Conservation (phyloP, 2,888 invertebrate genomes). For the Cryptosula pallasiana region DNA sequence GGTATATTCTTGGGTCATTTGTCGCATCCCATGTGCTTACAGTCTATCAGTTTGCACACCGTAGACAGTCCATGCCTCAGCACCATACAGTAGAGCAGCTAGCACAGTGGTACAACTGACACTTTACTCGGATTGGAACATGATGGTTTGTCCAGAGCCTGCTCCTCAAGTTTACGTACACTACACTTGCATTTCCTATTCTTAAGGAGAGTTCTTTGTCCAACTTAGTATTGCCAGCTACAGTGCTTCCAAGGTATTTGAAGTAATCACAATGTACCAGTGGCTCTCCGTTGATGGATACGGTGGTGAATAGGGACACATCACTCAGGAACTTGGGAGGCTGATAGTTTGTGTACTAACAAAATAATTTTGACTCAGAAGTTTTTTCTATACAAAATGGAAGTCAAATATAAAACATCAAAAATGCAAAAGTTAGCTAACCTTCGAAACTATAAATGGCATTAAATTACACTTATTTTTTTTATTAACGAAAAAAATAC, state of each 20-base stretch:
- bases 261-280: background rate
- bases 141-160: background rate
- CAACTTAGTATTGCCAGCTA: background rate
- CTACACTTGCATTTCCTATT: slow-evolving; percentile 7
- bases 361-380: too few species aligned
- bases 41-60: slow-evolving; percentile 12
- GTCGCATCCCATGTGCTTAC: background rate
- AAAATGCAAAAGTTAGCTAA: too few species aligned
- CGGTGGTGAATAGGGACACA: background rate
- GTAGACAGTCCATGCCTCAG: background rate
- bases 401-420: too few species aligned
- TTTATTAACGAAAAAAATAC: too few species aligned
- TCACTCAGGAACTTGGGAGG: background rate
- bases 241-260: slow-evolving; percentile 17
- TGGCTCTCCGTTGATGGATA: background rate
- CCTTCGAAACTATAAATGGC: too few species aligned
- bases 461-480: too few species aligned
- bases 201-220: background rate
- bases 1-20: too few species aligned
- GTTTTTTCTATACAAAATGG: too few species aligned
- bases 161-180: slow-evolving; percentile 8
- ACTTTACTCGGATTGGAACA: background rate
- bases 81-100: slow-evolving; percentile 1
- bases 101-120: background rate
- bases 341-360: too few species aligned